Evolutionary conservation across 1,140 invertebrate genomes (phyloP).

Genomic region (Zelostemma sp.): DNA sequence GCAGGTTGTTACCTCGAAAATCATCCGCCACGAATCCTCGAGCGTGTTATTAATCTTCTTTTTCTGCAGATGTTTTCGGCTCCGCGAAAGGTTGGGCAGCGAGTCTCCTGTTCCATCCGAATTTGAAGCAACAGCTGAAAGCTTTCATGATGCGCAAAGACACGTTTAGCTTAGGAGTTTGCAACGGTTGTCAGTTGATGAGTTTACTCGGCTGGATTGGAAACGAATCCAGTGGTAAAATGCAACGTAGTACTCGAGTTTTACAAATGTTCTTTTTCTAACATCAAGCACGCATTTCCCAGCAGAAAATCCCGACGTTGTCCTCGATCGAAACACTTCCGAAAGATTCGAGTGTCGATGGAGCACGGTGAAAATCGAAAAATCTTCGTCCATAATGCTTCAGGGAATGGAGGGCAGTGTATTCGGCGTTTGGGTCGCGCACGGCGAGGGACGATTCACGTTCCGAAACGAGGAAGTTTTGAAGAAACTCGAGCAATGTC

Average conservation of each 20-base stretch:
- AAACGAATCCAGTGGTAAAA: conserved; percentile 45
- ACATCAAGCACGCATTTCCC: neutral
- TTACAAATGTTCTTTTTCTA: neutral
- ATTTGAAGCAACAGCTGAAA: conserved; percentile 73
- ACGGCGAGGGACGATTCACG: conserved; percentile 90
- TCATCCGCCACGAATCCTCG: too few relatives aligned
- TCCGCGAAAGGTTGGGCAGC: conserved; percentile 99
- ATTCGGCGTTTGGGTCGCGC: conserved; percentile 96
- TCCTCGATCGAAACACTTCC: conserved; percentile 88
- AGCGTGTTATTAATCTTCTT: conserved; percentile 13
- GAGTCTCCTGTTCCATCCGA: conserved; percentile 81
- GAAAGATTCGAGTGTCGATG: conserved; percentile 94
- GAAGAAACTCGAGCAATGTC: conserved; percentile 74
- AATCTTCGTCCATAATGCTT: conserved; percentile 87
- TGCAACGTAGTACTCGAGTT: conserved; percentile 8
- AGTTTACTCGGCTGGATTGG: conserved; percentile 86
- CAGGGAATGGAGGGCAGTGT: conserved; percentile 85
- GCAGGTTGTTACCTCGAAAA: conserved; percentile 80
- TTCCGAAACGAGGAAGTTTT: conserved; percentile 73
- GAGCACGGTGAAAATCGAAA: conserved; percentile 83
- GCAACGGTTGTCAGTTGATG: conserved; percentile 98
- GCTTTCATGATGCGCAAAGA: conserved; percentile 82
- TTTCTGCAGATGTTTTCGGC: conserved; percentile 87
- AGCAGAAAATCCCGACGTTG: conserved; percentile 73
- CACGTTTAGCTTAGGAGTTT: conserved; percentile 96